A percentile compares a stretch with the other conserved stretches of the same genome.
phyloP scores from a whole-genome alignment of 2,113 vertebrate species.

The Penelope pileata region DNA sequence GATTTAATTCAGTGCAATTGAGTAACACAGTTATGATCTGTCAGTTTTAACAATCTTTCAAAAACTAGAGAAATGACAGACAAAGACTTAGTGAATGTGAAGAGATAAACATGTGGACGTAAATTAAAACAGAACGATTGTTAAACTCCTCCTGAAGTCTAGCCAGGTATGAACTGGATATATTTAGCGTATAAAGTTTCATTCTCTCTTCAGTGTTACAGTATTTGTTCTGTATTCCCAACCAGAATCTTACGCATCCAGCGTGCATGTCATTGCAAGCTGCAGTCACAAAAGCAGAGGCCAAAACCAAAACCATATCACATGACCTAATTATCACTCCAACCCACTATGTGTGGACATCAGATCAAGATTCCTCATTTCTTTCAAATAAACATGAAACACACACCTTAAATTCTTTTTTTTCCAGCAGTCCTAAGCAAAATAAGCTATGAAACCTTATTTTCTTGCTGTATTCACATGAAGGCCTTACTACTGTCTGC shows the following conservation, averaged over 20 bases:
- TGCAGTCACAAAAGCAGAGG: neutral
- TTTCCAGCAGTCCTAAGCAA: neutral
- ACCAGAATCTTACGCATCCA: neutral
- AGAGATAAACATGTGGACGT: neutral
- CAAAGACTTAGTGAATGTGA: neutral
- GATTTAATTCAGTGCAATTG: neutral
- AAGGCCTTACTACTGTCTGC: neutral
- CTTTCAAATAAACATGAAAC: neutral
- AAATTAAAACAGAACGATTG: neutral
- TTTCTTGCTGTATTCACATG: neutral
- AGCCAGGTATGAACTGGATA: neutral
- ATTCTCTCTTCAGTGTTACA: neutral
- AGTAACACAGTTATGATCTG: neutral
- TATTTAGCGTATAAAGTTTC: neutral
- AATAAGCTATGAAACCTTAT: neutral
- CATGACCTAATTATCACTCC: neutral
- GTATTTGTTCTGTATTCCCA: neutral
- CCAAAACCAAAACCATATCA: neutral
- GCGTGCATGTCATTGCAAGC: neutral
- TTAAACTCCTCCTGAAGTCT: neutral
- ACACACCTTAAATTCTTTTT: neutral
- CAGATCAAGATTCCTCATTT: neutral
- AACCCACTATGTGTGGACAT: neutral
- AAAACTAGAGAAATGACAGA: neutral
- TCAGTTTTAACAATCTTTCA: neutral